Evolutionary conservation across 1,140 invertebrate species (phyloP).

Genomic region (Metaphire vulgaris): DNA sequence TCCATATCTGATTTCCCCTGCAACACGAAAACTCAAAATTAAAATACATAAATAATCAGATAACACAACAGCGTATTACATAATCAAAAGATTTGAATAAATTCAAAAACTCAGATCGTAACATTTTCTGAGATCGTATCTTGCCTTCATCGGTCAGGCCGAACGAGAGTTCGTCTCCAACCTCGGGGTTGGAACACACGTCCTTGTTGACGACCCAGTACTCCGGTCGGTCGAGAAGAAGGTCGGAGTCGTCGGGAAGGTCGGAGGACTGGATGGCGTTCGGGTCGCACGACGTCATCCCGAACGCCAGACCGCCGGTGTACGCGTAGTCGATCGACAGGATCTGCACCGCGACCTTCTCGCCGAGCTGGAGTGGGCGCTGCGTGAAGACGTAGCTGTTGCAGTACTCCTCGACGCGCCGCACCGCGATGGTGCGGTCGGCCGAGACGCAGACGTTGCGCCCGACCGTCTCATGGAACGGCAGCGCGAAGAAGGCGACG

Average conservation of each 20-base stretch:
- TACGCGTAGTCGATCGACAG: conserved; percentile 75
- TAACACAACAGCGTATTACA: too few relatives aligned
- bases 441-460: conserved; percentile 69
- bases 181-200: conserved; percentile 71
- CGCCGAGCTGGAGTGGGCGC: conserved; percentile 72
- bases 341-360: conserved; percentile 59
- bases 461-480: conserved; percentile 63
- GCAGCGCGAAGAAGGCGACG: conserved; percentile 32
- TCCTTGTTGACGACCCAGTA: conserved; percentile 96
- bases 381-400: conserved; percentile 90
- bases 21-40: too few relatives aligned
- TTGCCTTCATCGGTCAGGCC: conserved; percentile 67
- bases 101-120: background rate
- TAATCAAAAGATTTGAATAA: background rate
- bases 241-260: conserved; percentile 85
- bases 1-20: conserved; percentile 78
- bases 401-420: conserved; percentile 77
- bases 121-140: background rate
- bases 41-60: too few relatives aligned
- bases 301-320: conserved; percentile 79
- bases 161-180: conserved; percentile 85
- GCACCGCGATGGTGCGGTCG: conserved; percentile 65
- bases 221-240: conserved; percentile 84
- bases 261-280: conserved; percentile 62
- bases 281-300: conserved; percentile 88